Base-by-base conservation (phyloP, 2,888 invertebrate species). In the Teinopalpus imperialis region DNA sequence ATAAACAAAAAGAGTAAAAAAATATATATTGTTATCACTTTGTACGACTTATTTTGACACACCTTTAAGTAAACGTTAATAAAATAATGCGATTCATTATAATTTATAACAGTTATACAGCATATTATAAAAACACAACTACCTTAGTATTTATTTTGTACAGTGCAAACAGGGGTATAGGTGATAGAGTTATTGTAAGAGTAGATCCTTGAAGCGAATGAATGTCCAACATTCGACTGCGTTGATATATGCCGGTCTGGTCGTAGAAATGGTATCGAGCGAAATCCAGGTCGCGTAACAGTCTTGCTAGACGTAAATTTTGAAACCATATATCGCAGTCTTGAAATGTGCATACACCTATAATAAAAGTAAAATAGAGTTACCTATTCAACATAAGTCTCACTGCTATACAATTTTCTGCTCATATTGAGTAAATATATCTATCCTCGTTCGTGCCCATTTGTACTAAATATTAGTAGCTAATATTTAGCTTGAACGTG, bases 91-190 rank as follows among this genome's bases (percentile, higher is more conserved):
- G n/a, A n/a, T n/a, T n/a, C n/a, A n/a, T n/a, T n/a, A n/a, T n/a
- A n/a, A n/a, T n/a, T n/a, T n/a, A n/a, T n/a, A n/a, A n/a, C n/a
- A n/a, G n/a, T n/a, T n/a, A n/a, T n/a, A n/a, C n/a, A n/a, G n/a
- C n/a, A n/a, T n/a, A n/a, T n/a, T n/a, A n/a, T n/a, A n/a, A n/a
- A 24, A 8, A 6, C 1, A 12, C 10, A 14, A 24, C 10, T 52
- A 85, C 87, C 80, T 81, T 80, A 0, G 82, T 86, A 37, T 66
- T 69, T 30, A 87, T 86, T 68, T 75, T 82, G 53, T 86, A 87
- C 2, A 61, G 51, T 29, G 56, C 43, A 52, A 85, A 83, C 21
- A 87, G 27, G 6, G 81, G 78, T 9, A 87, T 59, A 1, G 69
- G 61, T 7, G 72, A 63, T 2, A 53, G 40, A 12, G 61, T 61